phyloP scores from a whole-genome alignment of 1,140 invertebrate genomes.

The Drosophila athabasca region DNA sequence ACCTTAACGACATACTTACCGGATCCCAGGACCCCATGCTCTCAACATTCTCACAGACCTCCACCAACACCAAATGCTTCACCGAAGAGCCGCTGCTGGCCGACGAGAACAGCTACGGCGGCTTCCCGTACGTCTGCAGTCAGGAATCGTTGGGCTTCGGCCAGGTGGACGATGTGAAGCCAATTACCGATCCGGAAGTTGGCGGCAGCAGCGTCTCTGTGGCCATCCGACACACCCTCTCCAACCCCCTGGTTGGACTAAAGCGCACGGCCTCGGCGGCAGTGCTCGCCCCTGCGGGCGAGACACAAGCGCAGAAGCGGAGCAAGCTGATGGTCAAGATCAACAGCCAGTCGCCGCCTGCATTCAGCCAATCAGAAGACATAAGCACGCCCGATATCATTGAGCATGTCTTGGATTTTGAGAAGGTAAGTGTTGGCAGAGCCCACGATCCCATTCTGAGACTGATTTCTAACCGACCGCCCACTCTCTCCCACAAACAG shows the following conservation, averaged over 20 bases:
- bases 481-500: conserved; percentile 11
- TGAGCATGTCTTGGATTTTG: conserved; percentile 37
- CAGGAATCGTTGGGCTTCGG: conserved; percentile 62
- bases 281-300: conserved; percentile 13
- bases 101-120: conserved; percentile 45
- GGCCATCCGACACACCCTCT: conserved; percentile 15
- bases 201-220: conserved; percentile 21
- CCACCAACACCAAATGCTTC: conserved; percentile 44
- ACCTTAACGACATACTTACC: conserved; percentile 34
- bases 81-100: conserved; percentile 44
- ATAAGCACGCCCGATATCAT: conserved; percentile 59
- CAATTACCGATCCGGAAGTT: conserved; percentile 10
- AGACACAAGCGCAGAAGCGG: conserved; percentile 52
- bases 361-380: conserved; percentile 11
- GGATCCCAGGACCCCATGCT: conserved; percentile 55
- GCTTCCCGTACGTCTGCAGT: conserved; percentile 29
- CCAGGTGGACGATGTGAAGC: conserved; percentile 28
- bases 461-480: conserved; percentile 1
- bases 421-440: conserved; percentile 35
- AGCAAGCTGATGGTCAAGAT: conserved; percentile 32
- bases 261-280: conserved; percentile 52
- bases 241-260: conserved; percentile 3
- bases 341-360: conserved; percentile 20
- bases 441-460: no score
- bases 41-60: conserved; percentile 29